Conservation (phyloP, 2,797 vertebrate genomes). For the Poecilia gillii region DNA sequence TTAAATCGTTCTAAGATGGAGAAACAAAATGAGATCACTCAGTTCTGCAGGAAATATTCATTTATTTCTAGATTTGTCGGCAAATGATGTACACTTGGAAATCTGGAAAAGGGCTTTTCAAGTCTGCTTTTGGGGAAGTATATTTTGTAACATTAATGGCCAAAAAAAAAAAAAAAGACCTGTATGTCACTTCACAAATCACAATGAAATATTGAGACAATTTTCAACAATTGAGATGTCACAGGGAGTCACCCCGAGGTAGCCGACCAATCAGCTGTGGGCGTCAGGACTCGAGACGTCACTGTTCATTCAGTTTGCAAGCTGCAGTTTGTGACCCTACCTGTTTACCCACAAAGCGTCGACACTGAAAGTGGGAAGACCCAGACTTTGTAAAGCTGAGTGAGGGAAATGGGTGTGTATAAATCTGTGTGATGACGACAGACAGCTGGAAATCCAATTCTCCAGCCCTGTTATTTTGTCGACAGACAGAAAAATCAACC, state of each 20-base stretch:
- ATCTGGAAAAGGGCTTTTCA: background rate
- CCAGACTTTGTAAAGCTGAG: background rate
- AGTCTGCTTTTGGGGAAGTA: background rate
- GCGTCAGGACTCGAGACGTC: background rate
- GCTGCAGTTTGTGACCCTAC: background rate
- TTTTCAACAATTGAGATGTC: background rate
- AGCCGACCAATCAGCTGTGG: background rate
- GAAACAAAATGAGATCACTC: background rate
- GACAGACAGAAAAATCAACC: background rate
- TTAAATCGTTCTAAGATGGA: background rate
- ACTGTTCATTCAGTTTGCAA: background rate
- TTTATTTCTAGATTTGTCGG: background rate
- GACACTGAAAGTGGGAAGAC: background rate
- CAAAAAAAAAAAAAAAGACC: background rate
- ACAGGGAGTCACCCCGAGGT: background rate
- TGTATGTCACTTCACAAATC: background rate
- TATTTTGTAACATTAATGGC: background rate
- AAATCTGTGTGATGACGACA: background rate
- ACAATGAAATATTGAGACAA: background rate
- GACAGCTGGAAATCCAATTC: background rate
- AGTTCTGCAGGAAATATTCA: background rate
- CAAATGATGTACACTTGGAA: background rate
- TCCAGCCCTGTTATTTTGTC: background rate
- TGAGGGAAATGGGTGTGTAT: background rate
- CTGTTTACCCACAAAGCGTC: background rate